Conservation (phyloP, 2,888 invertebrate species). For the Scelioninae gen. 2 region DNA sequence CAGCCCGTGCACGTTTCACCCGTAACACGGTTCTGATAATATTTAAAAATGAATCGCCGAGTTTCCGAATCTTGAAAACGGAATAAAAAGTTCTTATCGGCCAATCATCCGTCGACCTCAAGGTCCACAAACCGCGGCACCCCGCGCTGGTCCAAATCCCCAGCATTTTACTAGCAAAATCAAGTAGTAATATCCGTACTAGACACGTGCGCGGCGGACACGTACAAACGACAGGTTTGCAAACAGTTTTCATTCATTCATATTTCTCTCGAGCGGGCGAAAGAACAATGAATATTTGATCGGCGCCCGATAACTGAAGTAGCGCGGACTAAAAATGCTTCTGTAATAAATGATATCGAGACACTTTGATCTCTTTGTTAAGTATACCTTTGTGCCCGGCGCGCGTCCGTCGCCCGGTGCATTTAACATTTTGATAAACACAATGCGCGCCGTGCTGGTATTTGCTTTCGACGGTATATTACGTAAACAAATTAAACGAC, state of each 20-base stretch:
- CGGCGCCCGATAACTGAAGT: constrained; percentile 51
- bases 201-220: constrained; percentile 65
- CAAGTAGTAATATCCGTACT: constrained; percentile 69
- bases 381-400: constrained; percentile 29
- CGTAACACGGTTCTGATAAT: too few species aligned
- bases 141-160: constrained; percentile 47
- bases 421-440: constrained; percentile 55
- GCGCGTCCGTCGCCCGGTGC: constrained; percentile 40
- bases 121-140: constrained; percentile 23
- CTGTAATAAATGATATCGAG: constrained; percentile 57
- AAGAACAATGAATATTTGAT: constrained; percentile 57
- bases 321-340: constrained; percentile 52
- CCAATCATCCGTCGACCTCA: constrained; percentile 12
- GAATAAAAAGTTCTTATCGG: constrained; percentile 23
- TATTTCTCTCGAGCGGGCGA: constrained; percentile 50
- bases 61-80: background rate
- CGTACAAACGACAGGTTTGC: constrained; percentile 54
- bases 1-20: too few species aligned
- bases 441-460: constrained; percentile 28
- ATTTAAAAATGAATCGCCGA: too few species aligned
- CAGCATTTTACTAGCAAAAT: constrained; percentile 62
- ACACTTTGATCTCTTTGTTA: constrained; percentile 54
- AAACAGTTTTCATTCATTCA: constrained; percentile 57
- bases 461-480: constrained; percentile 39
- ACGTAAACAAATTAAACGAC: constrained; percentile 49